phyloP scores from a whole-genome alignment of 2,888 invertebrate species.

The Heliconius ismenius region DNA sequence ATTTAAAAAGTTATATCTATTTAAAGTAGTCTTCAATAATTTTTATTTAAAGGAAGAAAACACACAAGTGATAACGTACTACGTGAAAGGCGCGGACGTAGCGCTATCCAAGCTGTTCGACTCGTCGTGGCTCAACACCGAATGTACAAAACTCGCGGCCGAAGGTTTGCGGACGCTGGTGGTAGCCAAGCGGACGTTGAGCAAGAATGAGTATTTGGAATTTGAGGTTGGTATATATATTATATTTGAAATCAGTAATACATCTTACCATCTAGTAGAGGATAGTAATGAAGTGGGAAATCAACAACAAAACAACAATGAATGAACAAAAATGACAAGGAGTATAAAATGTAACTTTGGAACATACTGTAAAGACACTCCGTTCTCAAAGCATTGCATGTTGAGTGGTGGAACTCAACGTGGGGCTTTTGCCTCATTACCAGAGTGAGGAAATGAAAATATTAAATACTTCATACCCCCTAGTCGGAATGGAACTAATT shows the following conservation, averaged over 20 bases:
- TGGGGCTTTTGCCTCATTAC: background rate
- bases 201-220: constrained; percentile 85
- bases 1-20: no score
- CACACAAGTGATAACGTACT: constrained; percentile 94
- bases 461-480: background rate
- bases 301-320: background rate
- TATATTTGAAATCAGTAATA: background rate
- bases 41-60: constrained; percentile 81
- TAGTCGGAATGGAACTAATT: no score
- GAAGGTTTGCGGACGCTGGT: constrained; percentile 94
- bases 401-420: background rate
- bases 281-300: background rate
- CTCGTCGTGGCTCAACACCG: constrained; percentile 96
- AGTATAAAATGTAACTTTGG: no score
- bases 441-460: background rate
- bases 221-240: constrained; percentile 80
- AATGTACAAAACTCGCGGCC: constrained; percentile 96
- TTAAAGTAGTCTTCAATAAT: no score
- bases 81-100: constrained; percentile 98
- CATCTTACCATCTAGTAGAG: background rate
- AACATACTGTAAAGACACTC: no score
- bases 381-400: background rate
- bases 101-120: constrained; percentile 94
- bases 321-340: no score
- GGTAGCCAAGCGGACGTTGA: constrained; percentile 87